phyloP scores from a whole-genome alignment of 2,888 invertebrate genomes.

The Anthophora plumipes region DNA sequence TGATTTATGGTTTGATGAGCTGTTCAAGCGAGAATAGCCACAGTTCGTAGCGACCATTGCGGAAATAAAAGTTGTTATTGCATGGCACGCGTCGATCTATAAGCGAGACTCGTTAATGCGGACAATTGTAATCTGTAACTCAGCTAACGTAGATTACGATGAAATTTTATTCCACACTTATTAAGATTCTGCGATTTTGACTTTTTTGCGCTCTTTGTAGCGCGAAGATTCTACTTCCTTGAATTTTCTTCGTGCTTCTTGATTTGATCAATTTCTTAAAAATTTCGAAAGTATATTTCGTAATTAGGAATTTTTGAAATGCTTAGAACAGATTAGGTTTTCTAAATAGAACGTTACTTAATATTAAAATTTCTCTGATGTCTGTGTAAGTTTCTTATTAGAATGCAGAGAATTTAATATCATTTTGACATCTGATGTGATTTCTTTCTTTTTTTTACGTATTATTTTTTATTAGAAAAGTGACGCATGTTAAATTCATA shows the following conservation, averaged over 20 bases:
- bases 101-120: constrained; percentile 19
- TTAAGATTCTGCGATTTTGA: background rate
- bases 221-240: background rate
- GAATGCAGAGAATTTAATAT: no score
- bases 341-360: no score
- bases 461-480: no score
- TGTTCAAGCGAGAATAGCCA: constrained; percentile 26
- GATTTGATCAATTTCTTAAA: background rate
- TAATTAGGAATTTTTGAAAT: no score
- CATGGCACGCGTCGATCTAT: background rate
- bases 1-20: constrained; percentile 39
- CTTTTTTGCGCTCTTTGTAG: background rate
- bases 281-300: no score
- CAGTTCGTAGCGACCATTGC: constrained; percentile 4
- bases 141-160: background rate
- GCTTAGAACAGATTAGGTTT: no score
- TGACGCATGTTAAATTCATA: no score
- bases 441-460: no score
- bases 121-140: background rate
- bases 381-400: no score
- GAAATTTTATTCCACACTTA: background rate
- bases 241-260: background rate
- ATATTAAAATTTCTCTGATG: no score
- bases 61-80: constrained; percentile 36
- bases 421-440: no score